A percentile compares a stretch with the other conserved stretches of the same genome.
phyloP scores from a whole-genome alignment of 53 echinoderm and acorn worm species.

The Henricia sp. region DNA sequence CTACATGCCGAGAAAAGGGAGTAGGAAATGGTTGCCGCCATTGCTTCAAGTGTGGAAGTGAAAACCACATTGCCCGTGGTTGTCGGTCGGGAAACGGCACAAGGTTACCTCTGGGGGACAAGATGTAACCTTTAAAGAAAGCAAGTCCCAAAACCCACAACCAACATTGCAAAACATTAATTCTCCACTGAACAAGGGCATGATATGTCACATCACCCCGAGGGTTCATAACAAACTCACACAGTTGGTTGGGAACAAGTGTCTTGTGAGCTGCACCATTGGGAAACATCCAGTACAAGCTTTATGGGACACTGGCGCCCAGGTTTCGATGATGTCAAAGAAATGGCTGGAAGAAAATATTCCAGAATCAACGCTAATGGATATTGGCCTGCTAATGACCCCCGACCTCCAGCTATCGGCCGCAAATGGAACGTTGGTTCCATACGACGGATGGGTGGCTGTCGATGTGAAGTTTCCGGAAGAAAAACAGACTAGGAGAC shows the following conservation, averaged over 20 bases:
- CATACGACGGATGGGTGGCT: conserved; percentile 57
- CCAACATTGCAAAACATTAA: no score
- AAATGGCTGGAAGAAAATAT: conserved; percentile 8
- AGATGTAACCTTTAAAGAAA: background rate
- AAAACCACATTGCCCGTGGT: conserved; percentile 15
- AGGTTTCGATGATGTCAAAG: conserved; percentile 39
- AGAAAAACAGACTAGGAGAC: no score
- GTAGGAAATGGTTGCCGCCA: background rate
- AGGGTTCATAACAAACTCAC: background rate
- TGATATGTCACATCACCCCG: background rate
- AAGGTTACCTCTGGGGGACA: conserved; percentile 5
- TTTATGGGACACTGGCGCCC: conserved; percentile 59
- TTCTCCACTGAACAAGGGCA: no score
- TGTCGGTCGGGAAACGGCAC: conserved; percentile 34
- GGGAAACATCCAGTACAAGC: background rate
- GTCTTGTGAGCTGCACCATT: conserved; percentile 13
- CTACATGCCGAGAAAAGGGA: background rate
- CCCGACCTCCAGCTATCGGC: conserved; percentile 18
- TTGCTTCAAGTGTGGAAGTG: conserved; percentile 25
- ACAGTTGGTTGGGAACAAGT: conserved; percentile 26
- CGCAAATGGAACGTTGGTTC: conserved; percentile 54
- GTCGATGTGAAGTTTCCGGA: background rate
- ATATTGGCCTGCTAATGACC: conserved; percentile 10
- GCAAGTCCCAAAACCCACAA: conserved; percentile 33
- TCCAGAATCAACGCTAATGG: no score